A percentile compares a stretch with the other conserved stretches of the same genome.
These are phyloP conservation scores for Eciton burchellii DNA, from an alignment of 1,140 invertebrate genomes.

Conservation along the genomic window DNA sequence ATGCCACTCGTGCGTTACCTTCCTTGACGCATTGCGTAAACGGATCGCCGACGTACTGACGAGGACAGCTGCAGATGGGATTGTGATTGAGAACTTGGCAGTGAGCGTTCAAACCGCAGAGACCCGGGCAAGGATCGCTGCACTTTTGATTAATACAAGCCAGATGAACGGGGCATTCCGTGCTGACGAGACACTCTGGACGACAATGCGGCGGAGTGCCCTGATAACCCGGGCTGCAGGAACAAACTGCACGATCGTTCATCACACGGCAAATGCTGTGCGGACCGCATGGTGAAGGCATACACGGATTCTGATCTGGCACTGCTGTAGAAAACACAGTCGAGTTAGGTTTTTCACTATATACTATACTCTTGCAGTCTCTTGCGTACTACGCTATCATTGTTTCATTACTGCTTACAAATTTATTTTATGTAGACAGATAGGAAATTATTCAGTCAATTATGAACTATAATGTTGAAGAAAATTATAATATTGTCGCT, in stretches of 20 bases:
- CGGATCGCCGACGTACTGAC: conserved; percentile 92
- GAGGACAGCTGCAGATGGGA: conserved; percentile 93
- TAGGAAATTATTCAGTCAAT: no score
- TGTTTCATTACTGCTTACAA: no score
- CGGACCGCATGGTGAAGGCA: conserved; percentile 92
- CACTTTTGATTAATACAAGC: conserved; percentile 94
- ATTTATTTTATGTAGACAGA: neutral
- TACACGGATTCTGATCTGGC: conserved; percentile 89
- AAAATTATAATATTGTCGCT: neutral
- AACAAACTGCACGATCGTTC: conserved; percentile 91
- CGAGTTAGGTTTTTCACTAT: neutral
- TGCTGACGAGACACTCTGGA: conserved; percentile 92
- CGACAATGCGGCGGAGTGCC: conserved; percentile 92
- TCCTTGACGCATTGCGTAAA: conserved; percentile 91
- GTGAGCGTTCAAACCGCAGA: conserved; percentile 91
- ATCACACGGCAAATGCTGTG: conserved; percentile 91
- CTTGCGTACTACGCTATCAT: no score
- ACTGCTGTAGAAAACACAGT: conserved; percentile 77
- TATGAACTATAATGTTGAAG: neutral
- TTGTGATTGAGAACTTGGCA: conserved; percentile 94
- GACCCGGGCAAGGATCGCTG: conserved; percentile 92
- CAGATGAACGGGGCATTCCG: conserved; percentile 90
- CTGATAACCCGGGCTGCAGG: conserved; percentile 91
- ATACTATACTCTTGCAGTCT: no score
- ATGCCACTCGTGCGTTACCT: conserved; percentile 84